Conservation (phyloP, 2,888 invertebrate species). For the Deladenus siricidicola region DNA sequence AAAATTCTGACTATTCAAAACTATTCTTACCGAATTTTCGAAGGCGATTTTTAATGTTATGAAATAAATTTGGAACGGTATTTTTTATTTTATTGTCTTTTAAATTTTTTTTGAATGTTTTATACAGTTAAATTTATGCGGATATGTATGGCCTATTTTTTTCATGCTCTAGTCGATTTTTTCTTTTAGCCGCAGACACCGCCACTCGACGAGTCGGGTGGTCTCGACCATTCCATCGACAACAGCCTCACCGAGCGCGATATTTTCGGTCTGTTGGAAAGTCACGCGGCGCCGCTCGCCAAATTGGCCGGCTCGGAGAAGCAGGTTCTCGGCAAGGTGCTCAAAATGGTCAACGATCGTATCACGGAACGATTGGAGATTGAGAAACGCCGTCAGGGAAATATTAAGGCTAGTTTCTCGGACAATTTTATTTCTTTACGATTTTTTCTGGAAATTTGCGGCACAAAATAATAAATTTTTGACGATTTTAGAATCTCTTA, state of each 20-base stretch:
- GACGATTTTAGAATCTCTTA: constrained; percentile 37
- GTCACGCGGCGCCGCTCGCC: background rate
- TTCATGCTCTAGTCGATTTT: background rate
- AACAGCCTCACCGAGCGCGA: constrained; percentile 7
- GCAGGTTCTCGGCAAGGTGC: constrained; percentile 16
- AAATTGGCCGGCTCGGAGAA: background rate
- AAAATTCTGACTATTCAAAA: no score
- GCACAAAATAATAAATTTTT: constrained; percentile 5
- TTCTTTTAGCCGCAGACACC: constrained; percentile 17
- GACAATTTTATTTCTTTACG: background rate
- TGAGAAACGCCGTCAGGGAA: constrained; percentile 21
- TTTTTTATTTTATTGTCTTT: background rate
- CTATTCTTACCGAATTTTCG: no score
- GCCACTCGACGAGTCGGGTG: constrained; percentile 5
- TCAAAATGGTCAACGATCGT: constrained; percentile 20
- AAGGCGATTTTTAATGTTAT: no score
- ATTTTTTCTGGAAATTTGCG: no score
- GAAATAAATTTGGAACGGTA: no score
- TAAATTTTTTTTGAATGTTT: background rate
- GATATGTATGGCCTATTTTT: background rate
- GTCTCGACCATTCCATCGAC: background rate
- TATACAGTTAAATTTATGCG: background rate
- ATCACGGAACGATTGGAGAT: constrained; percentile 23
- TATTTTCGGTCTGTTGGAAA: constrained; percentile 7
- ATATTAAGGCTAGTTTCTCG: constrained; percentile 28